These are phyloP conservation scores for Aspiorhynchus laticeps DNA, from an alignment of 2,113 vertebrate genomes.

Conservation along the genomic window DNA sequence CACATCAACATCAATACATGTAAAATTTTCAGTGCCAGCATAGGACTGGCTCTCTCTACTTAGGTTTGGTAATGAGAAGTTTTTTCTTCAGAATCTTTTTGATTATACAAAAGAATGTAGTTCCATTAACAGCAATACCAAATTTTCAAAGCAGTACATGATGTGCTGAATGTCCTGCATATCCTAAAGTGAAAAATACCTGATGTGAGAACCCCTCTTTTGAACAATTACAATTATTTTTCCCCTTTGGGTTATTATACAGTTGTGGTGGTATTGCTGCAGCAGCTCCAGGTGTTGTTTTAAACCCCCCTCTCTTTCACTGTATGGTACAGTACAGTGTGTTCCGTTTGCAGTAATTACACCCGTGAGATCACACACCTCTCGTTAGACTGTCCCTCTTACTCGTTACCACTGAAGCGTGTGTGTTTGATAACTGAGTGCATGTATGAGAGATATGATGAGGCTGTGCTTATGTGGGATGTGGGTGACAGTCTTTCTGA, in stretches of 20 bases:
- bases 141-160: background rate
- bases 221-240: background rate
- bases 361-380: slow-evolving; percentile 21
- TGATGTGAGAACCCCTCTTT: background rate
- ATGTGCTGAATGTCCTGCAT: background rate
- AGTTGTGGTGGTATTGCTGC: background rate
- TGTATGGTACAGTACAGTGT: background rate
- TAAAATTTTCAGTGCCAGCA: background rate
- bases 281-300: background rate
- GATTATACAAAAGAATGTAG: background rate
- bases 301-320: background rate
- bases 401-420: slow-evolving; percentile 42
- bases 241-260: background rate
- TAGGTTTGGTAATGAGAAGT: background rate
- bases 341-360: slow-evolving; percentile 34
- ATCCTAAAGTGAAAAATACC: background rate
- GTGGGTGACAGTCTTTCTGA: slow-evolving; percentile 43
- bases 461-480: slow-evolving; percentile 39
- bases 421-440: slow-evolving; percentile 4
- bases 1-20: too few species aligned
- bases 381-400: slow-evolving; percentile 52
- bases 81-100: too few species aligned
- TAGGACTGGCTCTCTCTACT: background rate
- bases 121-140: background rate
- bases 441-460: slow-evolving; percentile 16